Percentiles rank a stretch among this genome's conserved stretches.
Evolutionary conservation across 1,140 invertebrate genomes (phyloP).

Genomic region (Nymphalis io): DNA sequence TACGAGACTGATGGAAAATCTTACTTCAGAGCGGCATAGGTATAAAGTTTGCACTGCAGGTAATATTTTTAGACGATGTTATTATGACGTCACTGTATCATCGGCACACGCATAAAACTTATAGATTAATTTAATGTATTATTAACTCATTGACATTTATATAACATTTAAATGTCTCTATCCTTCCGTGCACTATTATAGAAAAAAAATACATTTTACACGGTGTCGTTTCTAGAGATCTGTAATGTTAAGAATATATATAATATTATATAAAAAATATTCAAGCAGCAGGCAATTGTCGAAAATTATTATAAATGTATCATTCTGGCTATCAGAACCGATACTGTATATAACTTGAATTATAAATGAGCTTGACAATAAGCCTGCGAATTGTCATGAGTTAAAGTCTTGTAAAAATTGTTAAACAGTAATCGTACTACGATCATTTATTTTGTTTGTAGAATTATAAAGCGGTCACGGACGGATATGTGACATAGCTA

Average conservation of each 20-base stretch:
- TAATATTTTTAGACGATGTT: background rate
- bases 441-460: background rate
- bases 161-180: background rate
- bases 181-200: background rate
- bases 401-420: background rate
- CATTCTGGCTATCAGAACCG: no score
- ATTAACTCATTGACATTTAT: no score
- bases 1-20: no score
- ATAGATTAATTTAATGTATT: background rate
- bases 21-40: background rate
- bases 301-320: no score
- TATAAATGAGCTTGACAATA: no score
- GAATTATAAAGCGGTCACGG: background rate
- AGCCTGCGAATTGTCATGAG: no score
- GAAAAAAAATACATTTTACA: no score
- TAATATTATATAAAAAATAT: background rate
- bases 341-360: no score
- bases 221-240: no score
- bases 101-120: background rate
- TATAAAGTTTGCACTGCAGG: background rate
- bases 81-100: background rate
- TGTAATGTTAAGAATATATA: background rate
- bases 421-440: no score
- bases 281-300: no score
- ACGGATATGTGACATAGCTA: constrained; percentile 1